Base-by-base conservation (phyloP, 2,888 invertebrate genomes). In the Dryocosmus kuriphilus region DNA sequence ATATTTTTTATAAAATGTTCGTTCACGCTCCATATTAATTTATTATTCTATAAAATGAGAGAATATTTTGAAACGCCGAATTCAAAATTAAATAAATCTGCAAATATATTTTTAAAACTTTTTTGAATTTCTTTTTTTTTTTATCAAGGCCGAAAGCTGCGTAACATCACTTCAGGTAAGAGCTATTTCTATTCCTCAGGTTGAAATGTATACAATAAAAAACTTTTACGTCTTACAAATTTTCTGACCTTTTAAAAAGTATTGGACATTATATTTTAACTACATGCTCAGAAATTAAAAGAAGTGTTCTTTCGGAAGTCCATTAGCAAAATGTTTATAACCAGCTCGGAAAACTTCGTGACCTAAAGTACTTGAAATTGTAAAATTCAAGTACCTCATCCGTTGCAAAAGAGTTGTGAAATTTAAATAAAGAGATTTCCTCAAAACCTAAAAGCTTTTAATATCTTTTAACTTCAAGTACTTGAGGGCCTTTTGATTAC, bases 261-360 rank as follows among this genome's bases (percentile, higher is more conserved):
- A 24, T 24, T 1, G 57, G 11, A 57, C 14, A 14, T 5, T 24
- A 5, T 6, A 5, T 32, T 62, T 62, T 32, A 62, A 30, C 19
- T 7, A 30, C 32, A 32, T 30, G 27, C 1, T 60, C 60, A 9
- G 22, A 35, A 9, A 63, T 22, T n/a, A 32, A 35, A 35, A 61
- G 27, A 63, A 22, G 63, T 63, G n/a, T 38, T 19, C 11, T 63
- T 63, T 11, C 32, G 35, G 32, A 63, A 63, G 63, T 38, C n/a
- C 63, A 38, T 63, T 63, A 63, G 14, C 35, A 35, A 35, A 32
- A 19, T 63, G 35, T 63, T 63, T 22, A 11, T 63, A 63, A 32
- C 22, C n/a, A n/a, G n/a, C 35, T 35, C n/a, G 9, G 2, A 38
- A 35, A 63, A n/a, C 16, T n/a, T 63, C 63, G 22, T 35, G n/a